Conservation (phyloP, 2,797 vertebrate species). For the Apogon hyalosoma region DNA sequence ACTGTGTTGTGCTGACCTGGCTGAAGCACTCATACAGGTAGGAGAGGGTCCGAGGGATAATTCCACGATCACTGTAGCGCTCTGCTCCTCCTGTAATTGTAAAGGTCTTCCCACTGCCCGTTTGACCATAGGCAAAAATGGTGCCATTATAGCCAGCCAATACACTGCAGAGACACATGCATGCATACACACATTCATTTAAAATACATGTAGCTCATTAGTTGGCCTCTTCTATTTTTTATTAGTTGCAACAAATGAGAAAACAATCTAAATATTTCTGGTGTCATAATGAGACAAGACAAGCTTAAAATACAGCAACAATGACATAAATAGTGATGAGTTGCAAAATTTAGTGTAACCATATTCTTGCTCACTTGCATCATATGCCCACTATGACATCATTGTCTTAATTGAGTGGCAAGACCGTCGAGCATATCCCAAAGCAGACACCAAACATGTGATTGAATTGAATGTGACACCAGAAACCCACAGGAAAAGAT, state of each 20-base stretch:
- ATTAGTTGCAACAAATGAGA: neutral
- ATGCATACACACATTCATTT: conserved; percentile 40
- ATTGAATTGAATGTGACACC: conserved; percentile 70
- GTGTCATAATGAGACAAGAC: neutral
- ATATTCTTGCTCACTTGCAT: conserved; percentile 17
- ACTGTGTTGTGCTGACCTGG: conserved; percentile 75
- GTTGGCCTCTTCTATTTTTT: no score
- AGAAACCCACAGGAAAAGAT: conserved; percentile 69
- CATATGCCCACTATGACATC: conserved; percentile 31
- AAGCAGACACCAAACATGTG: conserved; percentile 39
- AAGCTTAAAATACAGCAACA: neutral
- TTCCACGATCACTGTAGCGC: conserved; percentile 91
- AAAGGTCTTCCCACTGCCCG: conserved; percentile 97
- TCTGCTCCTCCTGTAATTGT: conserved; percentile 96
- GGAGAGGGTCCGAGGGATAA: conserved; percentile 93
- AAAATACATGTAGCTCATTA: no score
- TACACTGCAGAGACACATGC: conserved; percentile 80
- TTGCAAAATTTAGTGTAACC: conserved; percentile 13
- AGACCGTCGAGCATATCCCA: conserved; percentile 24
- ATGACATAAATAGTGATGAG: neutral
- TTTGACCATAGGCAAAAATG: conserved; percentile 97
- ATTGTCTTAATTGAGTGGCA: conserved; percentile 25
- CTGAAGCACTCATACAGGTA: conserved; percentile 89
- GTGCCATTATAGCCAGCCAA: conserved; percentile 95
- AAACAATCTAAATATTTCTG: neutral